Evolutionary conservation across 2,113 vertebrate genomes (phyloP).

Genomic region (Carettochelys insculpta): DNA sequence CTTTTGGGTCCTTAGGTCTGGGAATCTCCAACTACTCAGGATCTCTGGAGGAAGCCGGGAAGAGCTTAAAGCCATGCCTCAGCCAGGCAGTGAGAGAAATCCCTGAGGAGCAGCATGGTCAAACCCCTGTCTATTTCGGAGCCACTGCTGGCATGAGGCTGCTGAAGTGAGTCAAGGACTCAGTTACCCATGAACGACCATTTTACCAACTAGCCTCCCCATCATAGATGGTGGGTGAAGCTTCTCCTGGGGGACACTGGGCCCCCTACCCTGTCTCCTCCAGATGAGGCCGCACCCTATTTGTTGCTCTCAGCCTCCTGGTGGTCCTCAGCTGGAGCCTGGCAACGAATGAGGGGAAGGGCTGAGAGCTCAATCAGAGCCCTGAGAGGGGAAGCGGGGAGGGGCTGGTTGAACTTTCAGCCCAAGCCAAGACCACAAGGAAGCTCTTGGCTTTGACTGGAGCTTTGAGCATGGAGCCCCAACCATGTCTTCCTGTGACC

Average conservation of each 20-base stretch:
- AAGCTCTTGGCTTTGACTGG: too few species aligned
- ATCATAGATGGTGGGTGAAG: neutral
- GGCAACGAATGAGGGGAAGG: too few species aligned
- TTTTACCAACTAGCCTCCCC: neutral
- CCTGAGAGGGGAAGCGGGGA: too few species aligned
- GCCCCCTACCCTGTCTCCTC: neutral
- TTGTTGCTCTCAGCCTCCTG: too few species aligned
- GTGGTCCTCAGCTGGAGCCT: too few species aligned
- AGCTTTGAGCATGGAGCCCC: too few species aligned
- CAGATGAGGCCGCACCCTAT: neutral
- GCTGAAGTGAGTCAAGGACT: constrained; percentile 67
- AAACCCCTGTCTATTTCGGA: constrained; percentile 76
- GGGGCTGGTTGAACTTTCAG: too few species aligned
- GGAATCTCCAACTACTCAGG: constrained; percentile 79
- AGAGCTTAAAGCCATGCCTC: constrained; percentile 73
- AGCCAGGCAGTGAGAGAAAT: constrained; percentile 55
- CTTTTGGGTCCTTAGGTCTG: constrained; percentile 54
- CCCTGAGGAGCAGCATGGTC: constrained; percentile 42
- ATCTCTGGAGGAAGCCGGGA: constrained; percentile 62
- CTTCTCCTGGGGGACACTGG: too few species aligned
- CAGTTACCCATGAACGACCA: neutral
- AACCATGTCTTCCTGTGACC: too few species aligned
- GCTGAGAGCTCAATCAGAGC: too few species aligned
- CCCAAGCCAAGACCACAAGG: too few species aligned
- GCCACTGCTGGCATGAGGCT: constrained; percentile 80